Evolutionary conservation across 2,797 vertebrate genomes (phyloP).

Genomic region (Pteronotus mesoamericanus): DNA sequence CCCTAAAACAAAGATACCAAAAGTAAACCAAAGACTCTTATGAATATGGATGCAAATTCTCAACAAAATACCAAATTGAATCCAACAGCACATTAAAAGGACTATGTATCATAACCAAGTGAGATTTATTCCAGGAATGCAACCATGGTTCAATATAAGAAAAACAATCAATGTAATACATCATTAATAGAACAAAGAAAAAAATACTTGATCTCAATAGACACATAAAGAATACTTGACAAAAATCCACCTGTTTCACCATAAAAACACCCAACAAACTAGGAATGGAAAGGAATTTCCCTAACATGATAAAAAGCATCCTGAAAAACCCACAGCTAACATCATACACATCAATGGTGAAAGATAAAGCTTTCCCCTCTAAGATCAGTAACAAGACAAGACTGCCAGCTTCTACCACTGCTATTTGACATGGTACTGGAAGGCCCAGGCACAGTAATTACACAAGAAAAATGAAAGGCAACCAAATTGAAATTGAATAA

Average conservation of each 20-base stretch:
- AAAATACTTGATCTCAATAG: background rate
- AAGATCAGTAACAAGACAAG: background rate
- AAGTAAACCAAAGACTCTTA: background rate
- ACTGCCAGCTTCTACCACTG: background rate
- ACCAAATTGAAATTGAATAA: background rate
- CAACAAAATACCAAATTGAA: conserved; percentile 21
- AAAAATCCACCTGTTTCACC: background rate
- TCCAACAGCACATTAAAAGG: background rate
- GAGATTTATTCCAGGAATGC: background rate
- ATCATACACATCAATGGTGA: background rate
- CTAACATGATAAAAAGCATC: background rate
- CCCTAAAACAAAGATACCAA: background rate
- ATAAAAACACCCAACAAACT: background rate
- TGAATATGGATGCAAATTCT: background rate
- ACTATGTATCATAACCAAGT: background rate
- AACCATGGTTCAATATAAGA: background rate
- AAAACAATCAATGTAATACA: background rate
- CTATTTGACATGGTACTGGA: background rate
- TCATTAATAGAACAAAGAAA: background rate
- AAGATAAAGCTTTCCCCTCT: background rate
- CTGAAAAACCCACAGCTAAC: background rate
- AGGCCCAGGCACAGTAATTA: background rate
- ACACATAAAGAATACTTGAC: background rate
- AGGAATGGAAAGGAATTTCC: background rate
- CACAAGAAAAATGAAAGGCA: background rate